These are phyloP conservation scores for Apeltes quadracus DNA, from an alignment of 2,113 vertebrate genomes.

Conservation along the genomic window DNA sequence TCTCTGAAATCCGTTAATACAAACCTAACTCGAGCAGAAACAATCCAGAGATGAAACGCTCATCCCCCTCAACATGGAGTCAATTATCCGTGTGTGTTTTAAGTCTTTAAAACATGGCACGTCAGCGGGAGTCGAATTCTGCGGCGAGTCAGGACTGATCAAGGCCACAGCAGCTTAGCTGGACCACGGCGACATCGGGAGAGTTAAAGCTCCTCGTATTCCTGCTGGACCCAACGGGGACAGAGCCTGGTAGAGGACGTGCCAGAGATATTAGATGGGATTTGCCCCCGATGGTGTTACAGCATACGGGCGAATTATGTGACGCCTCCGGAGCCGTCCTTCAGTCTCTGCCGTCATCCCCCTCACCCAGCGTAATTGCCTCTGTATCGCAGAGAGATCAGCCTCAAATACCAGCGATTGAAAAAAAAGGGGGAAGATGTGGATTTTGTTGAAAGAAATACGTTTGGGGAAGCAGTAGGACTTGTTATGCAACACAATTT, in stretches of 20 bases:
- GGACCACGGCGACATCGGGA: constrained; percentile 46
- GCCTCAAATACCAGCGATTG: background rate
- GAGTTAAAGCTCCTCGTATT: constrained; percentile 34
- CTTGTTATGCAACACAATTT: constrained; percentile 12
- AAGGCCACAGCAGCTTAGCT: constrained; percentile 31
- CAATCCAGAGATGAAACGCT: constrained; percentile 51
- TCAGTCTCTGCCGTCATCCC: constrained; percentile 37
- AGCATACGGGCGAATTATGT: constrained; percentile 34
- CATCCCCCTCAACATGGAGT: constrained; percentile 41
- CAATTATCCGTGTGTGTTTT: constrained; percentile 54
- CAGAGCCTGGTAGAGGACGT: constrained; percentile 15
- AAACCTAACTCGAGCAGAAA: constrained; percentile 30
- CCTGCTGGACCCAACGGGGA: constrained; percentile 22
- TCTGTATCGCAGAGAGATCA: constrained; percentile 22
- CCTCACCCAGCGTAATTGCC: constrained; percentile 40
- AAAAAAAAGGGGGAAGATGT: constrained; percentile 34
- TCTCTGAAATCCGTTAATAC: constrained; percentile 14
- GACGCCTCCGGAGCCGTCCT: constrained; percentile 38
- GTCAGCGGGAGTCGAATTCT: constrained; percentile 36
- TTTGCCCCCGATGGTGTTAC: constrained; percentile 1
- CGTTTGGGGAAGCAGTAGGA: background rate
- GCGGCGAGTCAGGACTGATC: constrained; percentile 38
- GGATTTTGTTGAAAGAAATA: constrained; percentile 19
- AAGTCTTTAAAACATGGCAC: constrained; percentile 47
- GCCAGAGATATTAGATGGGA: constrained; percentile 34